phyloP scores from a whole-genome alignment of 1,140 invertebrate genomes.

The Apis florea region DNA sequence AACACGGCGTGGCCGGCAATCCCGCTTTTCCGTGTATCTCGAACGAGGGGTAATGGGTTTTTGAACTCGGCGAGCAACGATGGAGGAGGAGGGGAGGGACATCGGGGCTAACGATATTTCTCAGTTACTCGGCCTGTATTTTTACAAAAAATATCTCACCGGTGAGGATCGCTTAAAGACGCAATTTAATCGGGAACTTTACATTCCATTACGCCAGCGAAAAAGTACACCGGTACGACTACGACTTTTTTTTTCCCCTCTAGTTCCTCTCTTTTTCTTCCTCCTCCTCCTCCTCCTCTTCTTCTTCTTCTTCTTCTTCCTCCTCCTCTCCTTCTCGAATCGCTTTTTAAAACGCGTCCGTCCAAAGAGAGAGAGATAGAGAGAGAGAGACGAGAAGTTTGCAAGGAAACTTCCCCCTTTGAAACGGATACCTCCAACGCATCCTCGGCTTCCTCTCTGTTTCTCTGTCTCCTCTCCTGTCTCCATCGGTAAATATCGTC shows the following conservation, averaged over 20 bases:
- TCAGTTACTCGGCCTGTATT: constrained; percentile 37
- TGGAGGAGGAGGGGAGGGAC: not conserved
- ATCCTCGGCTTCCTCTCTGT: too few relatives aligned
- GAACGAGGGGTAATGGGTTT: constrained; percentile 29
- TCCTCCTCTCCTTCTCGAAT: not conserved
- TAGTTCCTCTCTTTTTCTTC: too few relatives aligned
- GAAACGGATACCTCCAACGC: not conserved
- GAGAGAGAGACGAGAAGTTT: too few relatives aligned
- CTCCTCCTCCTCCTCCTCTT: too few relatives aligned
- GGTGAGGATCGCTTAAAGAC: constrained; percentile 42
- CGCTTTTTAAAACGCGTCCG: constrained; percentile 39
- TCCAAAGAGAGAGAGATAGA: not conserved
- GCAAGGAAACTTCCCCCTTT: constrained; percentile 18
- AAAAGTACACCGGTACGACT: constrained; percentile 32
- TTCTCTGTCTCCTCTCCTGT: too few relatives aligned
- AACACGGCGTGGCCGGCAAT: not conserved
- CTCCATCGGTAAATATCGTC: constrained; percentile 19
- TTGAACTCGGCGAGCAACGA: not conserved
- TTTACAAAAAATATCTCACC: constrained; percentile 45
- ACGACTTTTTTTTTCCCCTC: too few relatives aligned
- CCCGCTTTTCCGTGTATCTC: not conserved
- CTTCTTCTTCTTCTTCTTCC: not conserved
- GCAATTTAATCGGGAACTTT: constrained; percentile 49
- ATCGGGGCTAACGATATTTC: constrained; percentile 33
- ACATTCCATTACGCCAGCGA: constrained; percentile 37